Conservation (phyloP, 2,797 vertebrate species). For the Alca torda region DNA sequence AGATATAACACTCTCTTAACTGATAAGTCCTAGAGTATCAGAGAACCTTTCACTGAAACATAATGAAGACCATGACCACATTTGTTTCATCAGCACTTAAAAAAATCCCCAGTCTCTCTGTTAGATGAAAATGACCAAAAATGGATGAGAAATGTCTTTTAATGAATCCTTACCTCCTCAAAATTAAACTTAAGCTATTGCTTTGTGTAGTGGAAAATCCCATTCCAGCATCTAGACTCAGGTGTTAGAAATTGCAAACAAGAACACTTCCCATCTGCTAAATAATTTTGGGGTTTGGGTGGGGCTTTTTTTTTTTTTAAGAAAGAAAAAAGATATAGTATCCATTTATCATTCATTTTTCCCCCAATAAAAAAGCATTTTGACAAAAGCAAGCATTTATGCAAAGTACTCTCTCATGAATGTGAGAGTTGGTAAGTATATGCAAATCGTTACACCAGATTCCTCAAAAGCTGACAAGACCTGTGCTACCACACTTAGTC, state of each 20-base stretch:
- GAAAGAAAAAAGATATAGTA: background rate
- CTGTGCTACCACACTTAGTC: background rate
- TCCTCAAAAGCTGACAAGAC: background rate
- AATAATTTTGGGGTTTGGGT: background rate
- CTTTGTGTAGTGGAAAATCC: background rate
- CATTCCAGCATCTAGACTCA: background rate
- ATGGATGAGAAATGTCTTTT: background rate
- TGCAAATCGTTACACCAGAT: background rate
- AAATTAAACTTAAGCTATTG: background rate
- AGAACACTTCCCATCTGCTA: background rate
- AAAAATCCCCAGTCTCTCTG: background rate
- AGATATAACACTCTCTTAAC: background rate
- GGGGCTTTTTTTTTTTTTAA: background rate
- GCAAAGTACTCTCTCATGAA: background rate
- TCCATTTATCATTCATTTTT: background rate
- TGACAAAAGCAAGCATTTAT: background rate
- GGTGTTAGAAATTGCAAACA: background rate
- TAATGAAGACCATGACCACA: background rate
- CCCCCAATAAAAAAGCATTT: background rate
- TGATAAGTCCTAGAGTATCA: background rate
- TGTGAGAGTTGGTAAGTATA: background rate
- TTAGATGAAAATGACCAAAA: background rate
- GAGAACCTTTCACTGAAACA: background rate
- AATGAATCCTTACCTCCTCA: background rate
- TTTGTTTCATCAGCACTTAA: background rate